Percentiles rank a stretch among this genome's conserved stretches.
Evolutionary conservation across 2,797 vertebrate genomes (phyloP).

Genomic region (Eurystomus glaucurus): DNA sequence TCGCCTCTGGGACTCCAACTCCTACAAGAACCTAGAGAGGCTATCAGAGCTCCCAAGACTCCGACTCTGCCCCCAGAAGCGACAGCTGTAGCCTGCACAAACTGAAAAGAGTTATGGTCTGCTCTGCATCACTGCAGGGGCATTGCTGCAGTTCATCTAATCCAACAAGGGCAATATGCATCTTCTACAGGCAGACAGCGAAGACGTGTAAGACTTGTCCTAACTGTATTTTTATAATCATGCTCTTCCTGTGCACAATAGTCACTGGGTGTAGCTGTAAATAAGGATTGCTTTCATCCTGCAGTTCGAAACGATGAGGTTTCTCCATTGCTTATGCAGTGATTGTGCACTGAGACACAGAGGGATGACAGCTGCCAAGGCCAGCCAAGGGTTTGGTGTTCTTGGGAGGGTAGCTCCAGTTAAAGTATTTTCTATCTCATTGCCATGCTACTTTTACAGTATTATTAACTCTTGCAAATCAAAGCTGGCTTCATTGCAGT

Average conservation of each 20-base stretch:
- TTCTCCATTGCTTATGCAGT: neutral
- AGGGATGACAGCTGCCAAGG: neutral
- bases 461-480: neutral
- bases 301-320: neutral
- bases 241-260: neutral
- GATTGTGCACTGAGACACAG: neutral
- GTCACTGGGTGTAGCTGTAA: conserved; percentile 40
- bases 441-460: neutral
- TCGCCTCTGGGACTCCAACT: neutral
- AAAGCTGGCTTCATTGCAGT: neutral
- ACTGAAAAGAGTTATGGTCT: neutral
- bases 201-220: neutral
- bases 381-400: neutral
- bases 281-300: conserved; percentile 7
- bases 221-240: conserved; percentile 7
- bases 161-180: neutral
- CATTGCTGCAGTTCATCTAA: neutral
- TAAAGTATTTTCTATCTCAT: neutral
- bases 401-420: neutral
- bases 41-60: neutral
- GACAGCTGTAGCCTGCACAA: neutral
- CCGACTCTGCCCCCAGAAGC: neutral
- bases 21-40: neutral
- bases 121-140: neutral
- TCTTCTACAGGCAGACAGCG: neutral